phyloP scores from a whole-genome alignment of 2,113 vertebrate species.

The Chiloscyllium plagiosum region DNA sequence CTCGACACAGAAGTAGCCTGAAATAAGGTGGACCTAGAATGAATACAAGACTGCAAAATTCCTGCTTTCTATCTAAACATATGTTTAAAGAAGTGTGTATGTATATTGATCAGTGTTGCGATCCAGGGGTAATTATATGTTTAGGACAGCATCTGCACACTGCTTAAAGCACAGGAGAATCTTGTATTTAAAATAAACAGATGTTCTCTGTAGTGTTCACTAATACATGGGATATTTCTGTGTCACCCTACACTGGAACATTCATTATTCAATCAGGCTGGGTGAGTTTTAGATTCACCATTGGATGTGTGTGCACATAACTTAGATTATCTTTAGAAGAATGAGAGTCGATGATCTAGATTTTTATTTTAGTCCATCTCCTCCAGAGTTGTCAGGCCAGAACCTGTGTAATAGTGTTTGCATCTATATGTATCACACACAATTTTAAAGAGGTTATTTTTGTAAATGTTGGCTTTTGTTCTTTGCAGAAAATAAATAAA shows the following conservation, averaged over 20 bases:
- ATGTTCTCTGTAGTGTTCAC: background rate
- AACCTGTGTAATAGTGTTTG: background rate
- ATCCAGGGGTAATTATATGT: constrained; percentile 6
- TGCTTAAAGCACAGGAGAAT: constrained; percentile 1
- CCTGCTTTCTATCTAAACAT: background rate
- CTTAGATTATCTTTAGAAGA: background rate
- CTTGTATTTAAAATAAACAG: constrained; percentile 23
- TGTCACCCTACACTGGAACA: background rate
- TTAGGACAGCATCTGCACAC: background rate
- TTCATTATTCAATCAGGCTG: constrained; percentile 22
- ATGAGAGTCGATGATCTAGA: background rate
- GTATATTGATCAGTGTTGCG: background rate
- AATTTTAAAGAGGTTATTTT: constrained; percentile 34
- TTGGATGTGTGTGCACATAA: background rate
- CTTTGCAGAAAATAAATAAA: constrained; percentile 32
- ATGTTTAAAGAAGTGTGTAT: background rate
- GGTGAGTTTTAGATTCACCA: background rate
- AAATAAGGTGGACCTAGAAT: constrained; percentile 2
- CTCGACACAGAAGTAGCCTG: background rate
- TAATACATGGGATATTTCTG: background rate
- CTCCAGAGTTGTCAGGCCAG: background rate
- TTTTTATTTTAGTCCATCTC: background rate
- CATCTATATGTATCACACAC: background rate
- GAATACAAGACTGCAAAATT: background rate
- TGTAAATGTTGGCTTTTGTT: constrained; percentile 31